phyloP scores from a whole-genome alignment of 2,888 invertebrate species.

The Dasypolia templi region DNA sequence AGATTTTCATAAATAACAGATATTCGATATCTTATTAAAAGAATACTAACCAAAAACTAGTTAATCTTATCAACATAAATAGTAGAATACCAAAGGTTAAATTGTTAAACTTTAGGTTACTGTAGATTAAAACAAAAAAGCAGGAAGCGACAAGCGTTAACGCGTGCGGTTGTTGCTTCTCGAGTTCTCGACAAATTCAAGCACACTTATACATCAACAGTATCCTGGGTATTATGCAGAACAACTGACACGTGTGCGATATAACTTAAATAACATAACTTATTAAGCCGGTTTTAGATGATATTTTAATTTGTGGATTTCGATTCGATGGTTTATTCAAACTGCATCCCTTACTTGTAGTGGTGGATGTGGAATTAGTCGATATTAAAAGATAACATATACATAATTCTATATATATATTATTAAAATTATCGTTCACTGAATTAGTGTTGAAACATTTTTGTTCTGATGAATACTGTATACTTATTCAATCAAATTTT shows the following conservation, averaged over 20 bases:
- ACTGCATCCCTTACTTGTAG: background rate
- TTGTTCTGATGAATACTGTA: too few relatives aligned
- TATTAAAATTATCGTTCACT: background rate
- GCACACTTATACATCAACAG: constrained; percentile 22
- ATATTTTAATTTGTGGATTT: constrained; percentile 21
- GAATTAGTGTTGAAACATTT: background rate
- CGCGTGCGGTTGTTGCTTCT: constrained; percentile 74
- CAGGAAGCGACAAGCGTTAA: constrained; percentile 70
- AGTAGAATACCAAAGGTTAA: constrained; percentile 8
- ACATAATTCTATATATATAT: background rate
- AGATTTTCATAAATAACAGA: background rate
- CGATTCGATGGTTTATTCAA: background rate
- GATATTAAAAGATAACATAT: background rate
- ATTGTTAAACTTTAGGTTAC: background rate
- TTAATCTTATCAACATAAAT: background rate
- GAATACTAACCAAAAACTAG: background rate
- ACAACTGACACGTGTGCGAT: constrained; percentile 49
- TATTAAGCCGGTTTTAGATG: constrained; percentile 19
- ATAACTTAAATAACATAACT: constrained; percentile 19
- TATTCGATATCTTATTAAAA: background rate
- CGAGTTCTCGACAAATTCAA: constrained; percentile 58
- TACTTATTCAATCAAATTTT: too few relatives aligned
- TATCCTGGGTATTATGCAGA: constrained; percentile 52
- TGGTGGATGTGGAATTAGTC: background rate
- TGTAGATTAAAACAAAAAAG: constrained; percentile 10